Evolutionary conservation across 2,888 invertebrate species (phyloP).

Genomic region (Tribolium freemani): DNA sequence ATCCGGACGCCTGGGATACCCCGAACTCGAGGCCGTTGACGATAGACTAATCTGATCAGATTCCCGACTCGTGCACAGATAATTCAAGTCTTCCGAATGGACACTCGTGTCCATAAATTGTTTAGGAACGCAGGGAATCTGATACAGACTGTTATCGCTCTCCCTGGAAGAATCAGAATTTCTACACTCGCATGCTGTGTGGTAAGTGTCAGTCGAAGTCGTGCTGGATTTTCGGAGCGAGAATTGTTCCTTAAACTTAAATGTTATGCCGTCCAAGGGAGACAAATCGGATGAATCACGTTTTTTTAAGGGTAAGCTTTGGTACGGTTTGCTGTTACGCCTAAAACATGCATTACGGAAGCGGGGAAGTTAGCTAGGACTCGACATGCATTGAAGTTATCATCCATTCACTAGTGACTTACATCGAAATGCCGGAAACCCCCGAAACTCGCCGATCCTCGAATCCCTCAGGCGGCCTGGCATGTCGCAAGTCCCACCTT

Average conservation of each 20-base stretch:
- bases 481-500: constrained; percentile 69
- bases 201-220: constrained; percentile 60
- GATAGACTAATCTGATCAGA: constrained; percentile 75
- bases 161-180: constrained; percentile 68
- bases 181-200: constrained; percentile 62
- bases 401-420: constrained; percentile 61
- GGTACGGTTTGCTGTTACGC: constrained; percentile 63
- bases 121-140: constrained; percentile 71
- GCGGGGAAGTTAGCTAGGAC: neutral
- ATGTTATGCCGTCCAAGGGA: constrained; percentile 65
- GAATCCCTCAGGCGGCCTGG: constrained; percentile 66
- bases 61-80: constrained; percentile 70
- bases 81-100: constrained; percentile 72
- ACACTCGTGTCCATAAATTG: constrained; percentile 72
- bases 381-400: constrained; percentile 1
- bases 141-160: constrained; percentile 73
- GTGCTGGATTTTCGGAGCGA: constrained; percentile 55
- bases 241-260: constrained; percentile 65
- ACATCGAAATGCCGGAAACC: constrained; percentile 74
- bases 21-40: constrained; percentile 74
- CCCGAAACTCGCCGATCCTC: constrained; percentile 73
- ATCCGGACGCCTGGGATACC: constrained; percentile 70
- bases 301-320: constrained; percentile 63
- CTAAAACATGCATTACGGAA: constrained; percentile 60
- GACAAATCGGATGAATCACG: constrained; percentile 58